Evolutionary conservation across 2,888 invertebrate genomes (phyloP).

Genomic region (Platynereis dumerilii): DNA sequence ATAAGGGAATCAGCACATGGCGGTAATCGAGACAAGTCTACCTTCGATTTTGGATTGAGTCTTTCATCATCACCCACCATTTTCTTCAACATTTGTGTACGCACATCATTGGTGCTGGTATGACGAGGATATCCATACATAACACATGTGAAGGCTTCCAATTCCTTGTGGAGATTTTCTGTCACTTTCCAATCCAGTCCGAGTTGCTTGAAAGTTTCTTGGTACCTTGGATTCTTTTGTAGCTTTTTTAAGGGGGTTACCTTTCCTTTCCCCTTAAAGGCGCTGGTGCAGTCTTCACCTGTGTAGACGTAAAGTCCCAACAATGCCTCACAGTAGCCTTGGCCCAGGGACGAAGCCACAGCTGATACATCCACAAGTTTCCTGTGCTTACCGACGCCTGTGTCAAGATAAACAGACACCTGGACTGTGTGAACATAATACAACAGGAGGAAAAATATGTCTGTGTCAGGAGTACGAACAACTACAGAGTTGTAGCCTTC

Average conservation of each 20-base stretch:
- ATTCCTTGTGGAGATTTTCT: not conserved
- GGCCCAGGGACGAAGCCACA: conserved; percentile 22
- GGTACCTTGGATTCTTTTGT: conserved; percentile 16
- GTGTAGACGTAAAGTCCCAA: conserved; percentile 27
- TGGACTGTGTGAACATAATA: conserved; percentile 19
- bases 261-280: conserved; percentile 32
- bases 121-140: conserved; percentile 19
- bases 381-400: conserved; percentile 21
- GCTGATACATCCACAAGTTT: conserved; percentile 23
- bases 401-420: conserved; percentile 27
- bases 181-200: not conserved
- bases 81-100: conserved; percentile 17
- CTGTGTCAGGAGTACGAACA: conserved; percentile 24
- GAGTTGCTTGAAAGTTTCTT: conserved; percentile 17
- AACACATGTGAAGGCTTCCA: conserved; percentile 16
- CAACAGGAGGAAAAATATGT: conserved; percentile 23
- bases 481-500: conserved; percentile 24
- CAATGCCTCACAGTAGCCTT: conserved; percentile 21
- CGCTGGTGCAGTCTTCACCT: conserved; percentile 27
- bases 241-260: conserved; percentile 29
- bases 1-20: conserved; percentile 14
- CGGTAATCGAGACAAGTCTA: conserved; percentile 29
- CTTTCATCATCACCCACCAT: conserved; percentile 31
- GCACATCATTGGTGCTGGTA: conserved; percentile 15
- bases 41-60: conserved; percentile 28